Evolutionary conservation across 2,888 invertebrate species (phyloP).

Genomic region (Adelognathus sp.): DNA sequence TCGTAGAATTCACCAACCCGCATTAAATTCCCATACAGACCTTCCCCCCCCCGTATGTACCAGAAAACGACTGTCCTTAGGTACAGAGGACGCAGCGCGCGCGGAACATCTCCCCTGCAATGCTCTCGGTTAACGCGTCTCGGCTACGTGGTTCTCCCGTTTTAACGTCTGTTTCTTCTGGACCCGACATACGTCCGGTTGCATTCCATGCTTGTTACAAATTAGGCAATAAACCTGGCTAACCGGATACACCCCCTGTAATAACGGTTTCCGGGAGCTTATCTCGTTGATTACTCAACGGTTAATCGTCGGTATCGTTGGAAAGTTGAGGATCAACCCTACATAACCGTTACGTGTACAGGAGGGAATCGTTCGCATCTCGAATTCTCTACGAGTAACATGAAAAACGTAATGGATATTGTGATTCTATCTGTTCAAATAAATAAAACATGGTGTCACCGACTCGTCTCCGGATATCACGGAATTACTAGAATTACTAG

Average conservation of each 20-base stretch:
- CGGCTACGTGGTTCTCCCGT: slow-evolving; percentile 49
- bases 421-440: no score
- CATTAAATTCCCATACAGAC: slow-evolving; percentile 58
- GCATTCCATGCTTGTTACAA: slow-evolving; percentile 28
- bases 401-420: no score
- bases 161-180: slow-evolving; percentile 33
- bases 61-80: not conserved
- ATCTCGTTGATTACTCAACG: not conserved
- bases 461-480: no score
- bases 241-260: slow-evolving; percentile 18
- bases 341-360: not conserved
- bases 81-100: not conserved
- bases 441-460: no score
- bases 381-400: no score
- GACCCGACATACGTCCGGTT: not conserved
- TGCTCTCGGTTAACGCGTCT: slow-evolving; percentile 58
- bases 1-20: slow-evolving; percentile 58
- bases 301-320: not conserved
- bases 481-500: no score
- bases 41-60: not conserved
- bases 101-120: slow-evolving; percentile 27
- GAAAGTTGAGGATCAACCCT: not conserved
- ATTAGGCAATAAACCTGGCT: slow-evolving; percentile 38
- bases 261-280: slow-evolving; percentile 23
- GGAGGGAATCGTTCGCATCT: no score